Percentiles rank a stretch among this genome's conserved stretches.
Conservation (phyloP, 2,113 vertebrate genomes). For the Rhinoderma darwinii region DNA sequence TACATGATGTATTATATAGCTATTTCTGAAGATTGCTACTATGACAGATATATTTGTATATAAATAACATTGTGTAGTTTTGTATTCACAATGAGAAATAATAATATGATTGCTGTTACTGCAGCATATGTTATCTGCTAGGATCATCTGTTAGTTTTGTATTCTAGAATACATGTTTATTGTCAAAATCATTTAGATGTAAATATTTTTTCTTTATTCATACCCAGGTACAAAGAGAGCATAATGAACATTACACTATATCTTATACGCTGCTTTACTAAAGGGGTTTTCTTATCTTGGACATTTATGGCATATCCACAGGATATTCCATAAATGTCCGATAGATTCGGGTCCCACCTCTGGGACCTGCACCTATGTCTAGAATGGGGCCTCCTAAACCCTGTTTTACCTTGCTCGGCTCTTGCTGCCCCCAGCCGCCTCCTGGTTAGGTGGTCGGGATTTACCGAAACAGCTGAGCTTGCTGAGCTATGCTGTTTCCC, state of each 20-base stretch:
- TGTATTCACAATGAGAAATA: neutral
- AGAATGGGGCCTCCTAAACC: too few species aligned
- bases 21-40: neutral
- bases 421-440: too few species aligned
- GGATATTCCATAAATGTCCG: too few species aligned
- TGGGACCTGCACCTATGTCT: too few species aligned
- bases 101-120: slow-evolving; percentile 19
- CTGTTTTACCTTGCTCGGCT: too few species aligned
- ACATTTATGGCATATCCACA: too few species aligned
- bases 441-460: too few species aligned
- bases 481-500: too few species aligned
- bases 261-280: neutral
- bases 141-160: slow-evolving; percentile 25
- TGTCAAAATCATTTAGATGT: neutral
- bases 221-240: neutral
- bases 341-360: too few species aligned
- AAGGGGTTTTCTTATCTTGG: too few species aligned
- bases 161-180: neutral
- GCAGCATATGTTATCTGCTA: neutral
- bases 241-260: neutral
- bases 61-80: neutral
- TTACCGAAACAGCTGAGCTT: too few species aligned
- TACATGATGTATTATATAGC: neutral
- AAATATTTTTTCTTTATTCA: neutral
- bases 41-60: slow-evolving; percentile 27